Evolutionary conservation across 2,113 vertebrate species (phyloP), one percentile per base, ranked within the genome.

Genomic region (Proterorhinus semilunaris): DNA sequence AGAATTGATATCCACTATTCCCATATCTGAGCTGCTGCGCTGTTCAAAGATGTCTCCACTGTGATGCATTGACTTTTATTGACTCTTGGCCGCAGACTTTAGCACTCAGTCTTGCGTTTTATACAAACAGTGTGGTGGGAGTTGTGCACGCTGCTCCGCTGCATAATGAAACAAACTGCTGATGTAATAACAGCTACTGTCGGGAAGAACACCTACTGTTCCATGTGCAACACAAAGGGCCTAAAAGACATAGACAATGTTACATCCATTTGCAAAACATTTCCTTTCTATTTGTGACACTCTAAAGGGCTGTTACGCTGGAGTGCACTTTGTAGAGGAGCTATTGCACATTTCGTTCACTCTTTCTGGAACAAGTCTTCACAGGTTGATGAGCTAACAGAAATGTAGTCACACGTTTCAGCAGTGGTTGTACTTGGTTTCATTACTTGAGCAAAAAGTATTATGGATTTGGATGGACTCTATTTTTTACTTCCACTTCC

Each of bases 21-120:
- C 45, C 17, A 11, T 68, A 47, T 47, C 17, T 47, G 43, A 10
- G 53, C 6, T 10, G 12, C 5, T 7, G 8, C 36, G 13, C 42
- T 62, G 44, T 48, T 44, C 42, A 47, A 61, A 61, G 36, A 45
- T 16, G 36, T 12, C 36, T 61, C 7, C 5, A 17, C 62, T 21
- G 10, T 46, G 45, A 27, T 47, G 62, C 44, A 53, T 52, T 49
- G 6, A 53, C 51, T 68, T 15, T 4, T 62, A 83, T 72, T 70
- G 86, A 83, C 83, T 76, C 5, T 36, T 65, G 44, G 61, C 36
- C 54, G 44, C 77, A 67, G 72, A 77, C 69, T 59, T 67, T 49
- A 66, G 49, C 54, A 76, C 73, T 74, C 27, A 66, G 68, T 45
- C 4, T 8, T 49, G 36, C 36, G 36, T 48, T 66, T 74, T 68